These are phyloP conservation scores for Drosophila subobscura DNA, from an alignment of 1,140 invertebrate species.

Conservation along the genomic window DNA sequence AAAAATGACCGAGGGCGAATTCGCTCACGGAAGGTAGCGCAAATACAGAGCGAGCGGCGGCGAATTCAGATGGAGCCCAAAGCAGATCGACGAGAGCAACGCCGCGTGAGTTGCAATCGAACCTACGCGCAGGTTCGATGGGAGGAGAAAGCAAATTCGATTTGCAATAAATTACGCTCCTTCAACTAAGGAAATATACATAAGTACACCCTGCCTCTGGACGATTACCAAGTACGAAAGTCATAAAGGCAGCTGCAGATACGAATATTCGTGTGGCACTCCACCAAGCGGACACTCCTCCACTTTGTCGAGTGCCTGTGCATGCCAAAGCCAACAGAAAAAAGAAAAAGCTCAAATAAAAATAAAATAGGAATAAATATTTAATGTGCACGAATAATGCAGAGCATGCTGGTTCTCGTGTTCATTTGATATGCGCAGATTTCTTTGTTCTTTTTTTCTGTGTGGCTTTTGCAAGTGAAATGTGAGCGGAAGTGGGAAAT, in stretches of 20 bases:
- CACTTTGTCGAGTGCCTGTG: constrained; percentile 15
- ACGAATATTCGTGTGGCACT: constrained; percentile 32
- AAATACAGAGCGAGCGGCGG: too few species aligned
- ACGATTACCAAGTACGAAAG: neutral
- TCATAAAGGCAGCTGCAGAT: constrained; percentile 4
- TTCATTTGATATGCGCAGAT: constrained; percentile 45
- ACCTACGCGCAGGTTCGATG: too few species aligned
- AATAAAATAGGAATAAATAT: constrained; percentile 44
- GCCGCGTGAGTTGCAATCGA: too few species aligned
- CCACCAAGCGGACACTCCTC: constrained; percentile 7
- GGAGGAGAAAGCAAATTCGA: too few species aligned
- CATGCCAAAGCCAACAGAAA: constrained; percentile 12
- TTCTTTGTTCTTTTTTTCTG: constrained; percentile 20
- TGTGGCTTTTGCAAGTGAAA: constrained; percentile 4
- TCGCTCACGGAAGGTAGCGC: too few species aligned
- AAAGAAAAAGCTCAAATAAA: constrained; percentile 4
- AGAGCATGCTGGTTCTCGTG: constrained; percentile 26
- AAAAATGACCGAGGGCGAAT: too few species aligned
- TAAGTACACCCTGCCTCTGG: too few species aligned
- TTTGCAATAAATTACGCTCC: too few species aligned
- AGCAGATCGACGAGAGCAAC: too few species aligned
- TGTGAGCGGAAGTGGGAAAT: constrained; percentile 43
- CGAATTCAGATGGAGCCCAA: too few species aligned
- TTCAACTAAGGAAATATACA: too few species aligned
- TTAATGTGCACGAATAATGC: constrained; percentile 45